Conservation (phyloP, 2,113 vertebrate species). For the Oreocharis arfaki region DNA sequence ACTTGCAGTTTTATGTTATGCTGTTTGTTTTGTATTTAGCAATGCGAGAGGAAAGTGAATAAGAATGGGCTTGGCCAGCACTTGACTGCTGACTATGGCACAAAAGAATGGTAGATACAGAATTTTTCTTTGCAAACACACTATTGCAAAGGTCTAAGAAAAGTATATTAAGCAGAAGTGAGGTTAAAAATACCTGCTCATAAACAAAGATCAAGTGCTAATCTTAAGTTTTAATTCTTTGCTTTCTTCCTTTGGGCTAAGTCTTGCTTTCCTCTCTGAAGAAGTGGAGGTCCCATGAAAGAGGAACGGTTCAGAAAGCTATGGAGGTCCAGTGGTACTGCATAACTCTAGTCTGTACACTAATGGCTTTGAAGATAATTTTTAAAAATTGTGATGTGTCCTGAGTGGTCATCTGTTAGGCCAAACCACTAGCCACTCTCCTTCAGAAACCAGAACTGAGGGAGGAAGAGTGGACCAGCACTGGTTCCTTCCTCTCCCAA, state of each 20-base stretch:
- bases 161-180: background rate
- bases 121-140: background rate
- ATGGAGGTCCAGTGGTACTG: fast-evolving
- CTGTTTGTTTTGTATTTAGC: background rate
- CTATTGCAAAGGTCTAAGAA: background rate
- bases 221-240: background rate
- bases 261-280: background rate
- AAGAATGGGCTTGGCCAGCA: background rate
- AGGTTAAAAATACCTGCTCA: background rate
- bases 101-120: background rate
- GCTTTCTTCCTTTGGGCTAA: background rate
- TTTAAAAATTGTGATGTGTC: background rate
- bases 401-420: background rate
- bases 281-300: background rate
- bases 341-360: background rate
- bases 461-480: background rate
- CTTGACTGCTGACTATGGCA: background rate
- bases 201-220: background rate
- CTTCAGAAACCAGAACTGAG: background rate
- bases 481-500: background rate
- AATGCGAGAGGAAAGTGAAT: background rate
- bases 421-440: background rate
- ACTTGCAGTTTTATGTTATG: background rate
- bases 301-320: background rate
- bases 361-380: background rate